Evolutionary conservation across 2,888 invertebrate genomes (phyloP).

Genomic region (Phymatocera aterrima): DNA sequence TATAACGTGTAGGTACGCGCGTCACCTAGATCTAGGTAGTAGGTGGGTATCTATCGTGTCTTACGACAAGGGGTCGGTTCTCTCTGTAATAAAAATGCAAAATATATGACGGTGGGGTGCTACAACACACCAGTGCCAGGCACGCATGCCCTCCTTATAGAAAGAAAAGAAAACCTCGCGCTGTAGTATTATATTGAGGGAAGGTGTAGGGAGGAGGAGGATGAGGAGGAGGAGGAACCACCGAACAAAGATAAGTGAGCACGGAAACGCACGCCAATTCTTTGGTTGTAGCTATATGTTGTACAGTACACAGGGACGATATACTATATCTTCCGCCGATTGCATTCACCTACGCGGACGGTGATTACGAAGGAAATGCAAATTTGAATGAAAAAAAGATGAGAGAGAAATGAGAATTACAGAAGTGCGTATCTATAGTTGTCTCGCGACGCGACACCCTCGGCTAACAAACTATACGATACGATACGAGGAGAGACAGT

Average conservation of each 20-base stretch:
- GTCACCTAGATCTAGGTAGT: not conserved
- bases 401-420: not conserved
- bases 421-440: not conserved
- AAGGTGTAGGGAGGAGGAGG: not conserved
- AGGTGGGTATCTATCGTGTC: not conserved
- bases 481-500: conserved; percentile 58
- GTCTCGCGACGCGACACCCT: not conserved
- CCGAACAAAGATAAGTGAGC: conserved; percentile 26
- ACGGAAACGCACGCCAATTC: conserved; percentile 1
- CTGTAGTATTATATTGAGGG: not conserved
- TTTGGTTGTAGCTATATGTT: not conserved
- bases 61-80: conserved; percentile 54
- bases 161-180: conserved; percentile 4
- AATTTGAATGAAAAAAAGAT: not conserved
- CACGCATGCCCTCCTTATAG: conserved; percentile 48
- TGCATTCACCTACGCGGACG: too few relatives aligned
- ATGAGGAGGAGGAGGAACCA: not conserved
- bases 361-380: too few relatives aligned
- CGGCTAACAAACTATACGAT: not conserved
- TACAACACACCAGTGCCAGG: conserved; percentile 59
- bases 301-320: too few relatives aligned
- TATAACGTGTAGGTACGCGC: not conserved
- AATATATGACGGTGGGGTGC: conserved; percentile 62
- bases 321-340: not conserved
- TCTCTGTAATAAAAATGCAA: conserved; percentile 69